Evolutionary conservation across 2,797 vertebrate species (phyloP), one percentile per base, ranked within the genome.

Genomic region (Peromyscus nudipes): DNA sequence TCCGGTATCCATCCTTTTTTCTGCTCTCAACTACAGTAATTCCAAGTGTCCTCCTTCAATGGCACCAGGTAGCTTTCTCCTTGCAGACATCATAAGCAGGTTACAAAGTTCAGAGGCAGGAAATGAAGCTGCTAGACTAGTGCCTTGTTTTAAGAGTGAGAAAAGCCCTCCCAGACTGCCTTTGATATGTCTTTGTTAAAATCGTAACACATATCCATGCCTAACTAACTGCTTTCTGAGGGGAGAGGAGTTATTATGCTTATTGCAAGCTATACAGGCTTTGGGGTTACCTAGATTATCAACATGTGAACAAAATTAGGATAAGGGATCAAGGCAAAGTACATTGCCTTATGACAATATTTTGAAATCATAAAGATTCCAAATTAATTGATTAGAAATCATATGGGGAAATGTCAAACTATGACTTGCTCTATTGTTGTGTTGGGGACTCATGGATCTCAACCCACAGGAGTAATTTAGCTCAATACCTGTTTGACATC

Each of bases 291-390:
- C n/a, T 94, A 49, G 57, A 71, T 81, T 52, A 86, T 87, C 77
- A 88, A 37, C n/a, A 55, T 69, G 16, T 76, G 49, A 79, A 67
- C 67, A 97, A 83, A 75, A 7, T 49, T 43, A 60, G 29, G 21
- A 88, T 89, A 62, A 91, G 89, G 16, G 40, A 79, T 25, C 12
- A n/a, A 67, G 19, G 27, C 5, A 64, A 82, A 62, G 2, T 79
- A 76, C 57, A 67, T 81, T 76, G 49, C 52, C 81, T 85, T 60
- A 73, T 69, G 23, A 37, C 55, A 49, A 37, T 62, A 86, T 37
- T 91, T 97, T 82, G 65, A 90, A 94, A 95, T 83, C 14, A 81
- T 40, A 67, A 92, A 90, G 76, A 86, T 94, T 89, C 29, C 60
- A 87, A 92, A 62, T 69, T 75, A 43, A 52, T 31, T 84, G 49